Evolutionary conservation across 1,140 invertebrate genomes (phyloP), one percentile per base, ranked within the genome.

Genomic region (Drosophila quadrilineata): DNA sequence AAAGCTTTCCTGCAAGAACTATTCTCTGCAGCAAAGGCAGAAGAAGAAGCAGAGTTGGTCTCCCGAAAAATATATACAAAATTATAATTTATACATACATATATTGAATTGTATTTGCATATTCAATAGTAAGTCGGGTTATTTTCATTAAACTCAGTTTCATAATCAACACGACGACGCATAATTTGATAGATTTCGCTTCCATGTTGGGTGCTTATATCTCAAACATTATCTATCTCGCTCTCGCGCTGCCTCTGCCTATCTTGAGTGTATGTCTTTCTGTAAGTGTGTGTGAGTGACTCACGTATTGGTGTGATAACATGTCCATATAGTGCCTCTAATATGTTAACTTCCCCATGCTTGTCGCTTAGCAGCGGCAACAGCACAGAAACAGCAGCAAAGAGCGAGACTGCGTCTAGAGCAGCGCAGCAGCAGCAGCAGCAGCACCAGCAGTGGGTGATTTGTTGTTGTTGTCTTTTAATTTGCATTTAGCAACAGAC

Each of bases 401-500:
- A 52, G 63, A 56, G 63, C 59, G 63, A 59, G n/a, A n/a, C 6
- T 14, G 12, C 10, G 41, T 21, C 40, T 29, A 28, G 38, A n/a
- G n/a, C n/a, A n/a, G n/a, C n/a, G n/a, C n/a, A n/a, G n/a, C n/a
- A n/a, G n/a, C n/a, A n/a, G n/a, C n/a, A n/a, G n/a, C n/a, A n/a
- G n/a, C 6, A 5, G 12, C 10, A 24, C 14, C 40, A 19, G 19
- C 26, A 60, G 63, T 60, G 63, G 63, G 63, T 66, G 63, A 59
- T 16, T 53, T 53, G 43, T 54, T 68, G 16, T 58, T 59, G 35
- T 49, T 63, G 40, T 62, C 62, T 75, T 69, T 76, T 74, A 74
- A 84, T 84, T 84, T 84, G 77, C 79, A 84, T 84, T 74, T 64
- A 79, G 58, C 79, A 72, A 69, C 73, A 40, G 26, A 17, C 43